Conservation (phyloP, 2,888 invertebrate genomes). For the Brenthis ino region DNA sequence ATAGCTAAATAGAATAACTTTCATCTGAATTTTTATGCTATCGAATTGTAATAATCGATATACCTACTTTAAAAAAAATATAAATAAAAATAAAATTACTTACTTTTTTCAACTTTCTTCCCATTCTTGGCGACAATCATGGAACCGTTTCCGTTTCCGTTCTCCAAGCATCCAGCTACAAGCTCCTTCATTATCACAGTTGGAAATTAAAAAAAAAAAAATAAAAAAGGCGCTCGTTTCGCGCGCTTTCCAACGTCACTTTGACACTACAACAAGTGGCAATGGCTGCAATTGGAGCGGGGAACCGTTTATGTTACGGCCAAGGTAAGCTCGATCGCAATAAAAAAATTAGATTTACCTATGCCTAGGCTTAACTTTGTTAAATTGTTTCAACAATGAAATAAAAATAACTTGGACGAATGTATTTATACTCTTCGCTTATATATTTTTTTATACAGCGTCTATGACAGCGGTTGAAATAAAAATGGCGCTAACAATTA, state of each 20-base stretch:
- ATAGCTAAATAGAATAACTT: too few species aligned
- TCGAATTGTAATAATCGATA: too few species aligned
- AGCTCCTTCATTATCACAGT: constrained; percentile 69
- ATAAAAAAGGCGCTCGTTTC: constrained; percentile 47
- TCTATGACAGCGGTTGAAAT: constrained; percentile 31
- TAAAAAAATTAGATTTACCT: constrained; percentile 19
- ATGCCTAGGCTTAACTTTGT: constrained; percentile 5
- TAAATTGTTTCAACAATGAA: constrained; percentile 8
- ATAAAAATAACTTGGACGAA: constrained; percentile 13
- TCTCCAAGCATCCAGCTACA: constrained; percentile 58
- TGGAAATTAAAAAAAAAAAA: constrained; percentile 32
- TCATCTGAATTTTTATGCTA: too few species aligned
- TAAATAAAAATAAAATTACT: constrained; percentile 45
- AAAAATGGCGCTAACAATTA: constrained; percentile 32
- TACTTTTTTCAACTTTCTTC: constrained; percentile 61
- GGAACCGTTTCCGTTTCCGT: constrained; percentile 59
- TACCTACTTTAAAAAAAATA: not conserved
- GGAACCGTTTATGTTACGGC: constrained; percentile 54
- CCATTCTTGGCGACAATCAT: constrained; percentile 66
- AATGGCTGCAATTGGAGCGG: constrained; percentile 57
- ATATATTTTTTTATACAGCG: constrained; percentile 15
- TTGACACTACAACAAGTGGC: constrained; percentile 62
- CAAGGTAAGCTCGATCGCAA: constrained; percentile 62
- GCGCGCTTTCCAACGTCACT: constrained; percentile 75
- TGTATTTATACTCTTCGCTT: constrained; percentile 15